A percentile compares a stretch with the other conserved stretches of the same genome.
Conservation (phyloP, 2,888 invertebrate species). For the Standfussiana lucernea region DNA sequence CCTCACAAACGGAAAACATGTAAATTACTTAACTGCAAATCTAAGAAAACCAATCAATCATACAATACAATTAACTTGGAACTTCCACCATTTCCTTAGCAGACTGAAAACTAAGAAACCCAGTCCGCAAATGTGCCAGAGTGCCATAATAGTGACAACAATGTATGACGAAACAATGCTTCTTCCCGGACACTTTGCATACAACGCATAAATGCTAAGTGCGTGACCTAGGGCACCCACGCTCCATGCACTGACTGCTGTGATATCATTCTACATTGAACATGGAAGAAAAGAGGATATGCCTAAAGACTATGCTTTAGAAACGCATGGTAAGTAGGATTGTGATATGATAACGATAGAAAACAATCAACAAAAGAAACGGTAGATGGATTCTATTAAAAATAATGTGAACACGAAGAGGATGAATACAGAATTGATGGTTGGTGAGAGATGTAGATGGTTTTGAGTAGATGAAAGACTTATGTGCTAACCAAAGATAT, state of each 20-base stretch:
- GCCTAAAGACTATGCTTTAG: neutral
- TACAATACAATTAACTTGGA: constrained; percentile 28
- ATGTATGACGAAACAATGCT: constrained; percentile 42
- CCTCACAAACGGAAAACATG: constrained; percentile 10
- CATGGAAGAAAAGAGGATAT: constrained; percentile 13
- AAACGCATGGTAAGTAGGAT: neutral
- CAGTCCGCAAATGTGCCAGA: constrained; percentile 17
- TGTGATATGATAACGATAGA: neutral
- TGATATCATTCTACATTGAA: constrained; percentile 49
- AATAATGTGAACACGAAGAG: neutral
- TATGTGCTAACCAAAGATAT: too few species aligned
- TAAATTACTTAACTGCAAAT: constrained; percentile 5
- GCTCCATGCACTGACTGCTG: constrained; percentile 28
- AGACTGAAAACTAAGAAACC: constrained; percentile 17
- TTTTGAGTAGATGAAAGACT: neutral
- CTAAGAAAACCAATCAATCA: constrained; percentile 32
- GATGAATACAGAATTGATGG: neutral
- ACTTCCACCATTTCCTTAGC: constrained; percentile 24
- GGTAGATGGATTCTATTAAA: neutral
- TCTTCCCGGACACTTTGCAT: constrained; percentile 54
- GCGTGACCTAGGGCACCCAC: constrained; percentile 56
- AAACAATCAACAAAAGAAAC: neutral
- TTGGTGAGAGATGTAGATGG: too few species aligned
- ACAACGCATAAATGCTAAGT: constrained; percentile 41
- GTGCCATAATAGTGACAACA: constrained; percentile 44